Base-by-base conservation (phyloP, 2,797 vertebrate species). In the Merluccius polli region DNA sequence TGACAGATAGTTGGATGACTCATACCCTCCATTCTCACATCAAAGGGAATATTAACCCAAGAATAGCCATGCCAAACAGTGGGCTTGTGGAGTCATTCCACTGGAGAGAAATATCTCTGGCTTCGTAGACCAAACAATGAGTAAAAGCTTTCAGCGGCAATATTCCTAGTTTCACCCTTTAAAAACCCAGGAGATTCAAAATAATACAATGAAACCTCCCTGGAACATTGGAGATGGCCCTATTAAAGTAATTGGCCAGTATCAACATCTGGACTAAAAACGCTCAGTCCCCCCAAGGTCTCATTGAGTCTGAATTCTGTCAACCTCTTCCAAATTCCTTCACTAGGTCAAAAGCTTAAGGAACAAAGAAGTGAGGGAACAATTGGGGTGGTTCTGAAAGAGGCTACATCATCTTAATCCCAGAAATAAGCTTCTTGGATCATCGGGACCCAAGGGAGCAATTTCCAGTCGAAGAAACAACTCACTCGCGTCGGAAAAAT, bases 41-140 rank as follows among this genome's bases (percentile, higher is more conserved):
- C 86, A 90, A 90, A 91, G 82, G 76, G 85, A 84, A 86, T 79
- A 84, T 81, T 33, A 67, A 36, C 44, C 59, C 24, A 68, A 32
- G 27, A 70, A 9, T 6, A 15, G 10, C 33, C 59, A 63, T 83
- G 87, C 89, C 89, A 91, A 89, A 86, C 79, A 82, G 85, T 78
- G 77, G 82, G 76, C 84, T 85, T 87, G 81, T 88, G 78, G 71
- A 81, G 82, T 81, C 77, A 78, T 91, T 88, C 80, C 83, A 86
- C 76, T 76, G 81, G 85, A 88, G 75, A 89, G 71, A 79, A 76
- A 83, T 82, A 84, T 87, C 85, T 73, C 52, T 77, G 83, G 75
- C 73, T 89, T 83, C 74, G 80, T 72, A 85, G 84, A 89, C 88
- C 89, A 91, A 90, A 90, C 86, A 87, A 84, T 87, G 73, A 82